Evolutionary conservation across 2,113 vertebrate genomes (phyloP).

Genomic region (Leptobrachium ailaonicum): DNA sequence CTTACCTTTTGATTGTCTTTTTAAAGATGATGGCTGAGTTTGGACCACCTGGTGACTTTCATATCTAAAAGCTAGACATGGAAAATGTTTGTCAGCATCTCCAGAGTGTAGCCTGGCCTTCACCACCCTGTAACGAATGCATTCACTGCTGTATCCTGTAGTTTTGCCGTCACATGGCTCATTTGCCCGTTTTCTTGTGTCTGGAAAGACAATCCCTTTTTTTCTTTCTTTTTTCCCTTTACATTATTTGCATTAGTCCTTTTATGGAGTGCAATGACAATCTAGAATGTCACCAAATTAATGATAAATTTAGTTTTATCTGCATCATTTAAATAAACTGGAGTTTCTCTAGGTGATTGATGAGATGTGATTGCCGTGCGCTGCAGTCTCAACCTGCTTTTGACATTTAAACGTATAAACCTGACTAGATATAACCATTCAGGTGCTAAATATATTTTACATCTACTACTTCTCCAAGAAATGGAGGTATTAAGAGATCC

Average conservation of each 20-base stretch:
- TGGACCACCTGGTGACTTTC: too few species aligned
- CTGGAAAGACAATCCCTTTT: slow-evolving; percentile 29
- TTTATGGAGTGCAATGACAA: slow-evolving; percentile 68
- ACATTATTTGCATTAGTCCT: slow-evolving; percentile 52
- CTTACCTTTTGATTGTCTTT: too few species aligned
- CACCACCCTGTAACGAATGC: too few species aligned
- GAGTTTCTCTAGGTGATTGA: slow-evolving; percentile 75
- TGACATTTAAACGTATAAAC: slow-evolving; percentile 87
- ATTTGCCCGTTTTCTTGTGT: slow-evolving; percentile 22
- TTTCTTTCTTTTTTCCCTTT: slow-evolving; percentile 41
- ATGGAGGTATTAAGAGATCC: slow-evolving; percentile 79
- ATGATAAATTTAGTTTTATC: slow-evolving; percentile 82
- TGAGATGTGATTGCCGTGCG: slow-evolving; percentile 79
- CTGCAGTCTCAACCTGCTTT: slow-evolving; percentile 78
- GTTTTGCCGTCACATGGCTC: neutral
- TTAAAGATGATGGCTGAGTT: too few species aligned
- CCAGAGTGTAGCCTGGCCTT: too few species aligned
- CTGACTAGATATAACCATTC: slow-evolving; percentile 82
- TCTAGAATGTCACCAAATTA: slow-evolving; percentile 82
- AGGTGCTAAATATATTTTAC: slow-evolving; percentile 80
- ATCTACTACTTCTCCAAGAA: slow-evolving; percentile 73
- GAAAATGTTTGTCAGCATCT: too few species aligned
- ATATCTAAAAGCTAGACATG: too few species aligned
- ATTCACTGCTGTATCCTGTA: too few species aligned
- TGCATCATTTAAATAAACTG: slow-evolving; percentile 87